A percentile compares a stretch with the other conserved stretches of the same genome.
These are phyloP conservation scores for Rissa tridactyla DNA, from an alignment of 2,113 vertebrate species.

Conservation along the genomic window DNA sequence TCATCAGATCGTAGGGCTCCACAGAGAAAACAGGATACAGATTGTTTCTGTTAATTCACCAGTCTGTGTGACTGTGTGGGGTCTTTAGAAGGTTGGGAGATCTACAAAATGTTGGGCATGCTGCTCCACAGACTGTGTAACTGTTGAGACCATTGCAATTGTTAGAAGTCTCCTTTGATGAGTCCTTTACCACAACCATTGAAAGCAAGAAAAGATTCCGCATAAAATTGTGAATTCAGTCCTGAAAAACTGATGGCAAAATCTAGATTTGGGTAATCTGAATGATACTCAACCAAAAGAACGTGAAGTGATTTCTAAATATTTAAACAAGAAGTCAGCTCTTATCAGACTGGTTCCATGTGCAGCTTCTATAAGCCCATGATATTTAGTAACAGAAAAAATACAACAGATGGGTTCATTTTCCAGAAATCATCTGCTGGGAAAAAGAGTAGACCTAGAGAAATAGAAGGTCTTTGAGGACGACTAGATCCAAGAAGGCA, in stretches of 20 bases:
- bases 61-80: neutral
- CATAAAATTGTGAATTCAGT: neutral
- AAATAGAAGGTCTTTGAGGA: neutral
- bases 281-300: neutral
- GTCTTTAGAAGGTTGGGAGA: neutral
- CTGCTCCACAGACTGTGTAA: neutral
- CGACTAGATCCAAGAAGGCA: neutral
- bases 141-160: neutral
- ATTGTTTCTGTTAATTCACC: neutral
- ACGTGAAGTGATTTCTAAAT: neutral
- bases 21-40: neutral
- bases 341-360: neutral
- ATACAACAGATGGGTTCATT: neutral
- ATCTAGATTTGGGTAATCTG: neutral
- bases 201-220: neutral
- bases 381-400: neutral
- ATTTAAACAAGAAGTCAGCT: neutral
- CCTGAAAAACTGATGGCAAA: neutral
- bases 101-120: neutral
- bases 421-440: neutral
- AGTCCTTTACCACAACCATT: neutral
- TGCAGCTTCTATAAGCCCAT: neutral
- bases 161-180: neutral
- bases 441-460: neutral
- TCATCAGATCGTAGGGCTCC: rapidly evolving